Base-by-base conservation (phyloP, 1,140 invertebrate species). In the Pentalonia nigronervosa region DNA sequence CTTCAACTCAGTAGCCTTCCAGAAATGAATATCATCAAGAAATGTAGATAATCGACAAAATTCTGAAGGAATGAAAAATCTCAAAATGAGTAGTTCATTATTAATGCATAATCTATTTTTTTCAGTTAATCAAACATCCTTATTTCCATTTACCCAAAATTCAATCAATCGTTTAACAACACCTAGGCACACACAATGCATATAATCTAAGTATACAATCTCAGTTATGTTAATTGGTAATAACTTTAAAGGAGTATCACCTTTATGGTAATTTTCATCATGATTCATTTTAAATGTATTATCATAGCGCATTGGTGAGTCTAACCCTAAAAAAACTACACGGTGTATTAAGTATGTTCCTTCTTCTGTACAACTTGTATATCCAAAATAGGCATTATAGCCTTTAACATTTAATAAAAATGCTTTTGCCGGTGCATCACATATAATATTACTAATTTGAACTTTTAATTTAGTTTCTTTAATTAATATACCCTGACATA, bases 341-440 rank as follows among this genome's bases (percentile, higher is more conserved):
- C 89, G 14, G 34, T 90, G 2, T 90, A 36, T 34, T 36, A 90
- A 36, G 53, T 90, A 67, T 6, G 41, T 67, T 25, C 89, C 89
- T 36, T 90, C 89, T n/a, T 56, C 50, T n/a, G 9, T 53, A 67
- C 89, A 90, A 25, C 23, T 30, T 56, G 89, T 90, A 34, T 50
- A 90, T 14, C 11, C 48, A 53, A 53, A 90, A 67, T 90, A 90
- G n/a, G 30, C 89, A n/a, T 53, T 67, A 36, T 90, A 50, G 14
- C 48, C 89, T 90, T 60, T 90, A 14, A 90, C 36, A 67, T 53
- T 90, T n/a, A 90, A 34, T 36, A 90, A 53, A 60, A 90, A 90
- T 8, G 89, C 50, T 60, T 90, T 90, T 90, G 11, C 89, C 30
- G 89, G 50, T 8, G 89, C 45, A 34, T 90, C 89, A 60, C 48